Evolutionary conservation across 1,140 invertebrate genomes (phyloP).

Genomic region (Yoshiicerus persimilis): DNA sequence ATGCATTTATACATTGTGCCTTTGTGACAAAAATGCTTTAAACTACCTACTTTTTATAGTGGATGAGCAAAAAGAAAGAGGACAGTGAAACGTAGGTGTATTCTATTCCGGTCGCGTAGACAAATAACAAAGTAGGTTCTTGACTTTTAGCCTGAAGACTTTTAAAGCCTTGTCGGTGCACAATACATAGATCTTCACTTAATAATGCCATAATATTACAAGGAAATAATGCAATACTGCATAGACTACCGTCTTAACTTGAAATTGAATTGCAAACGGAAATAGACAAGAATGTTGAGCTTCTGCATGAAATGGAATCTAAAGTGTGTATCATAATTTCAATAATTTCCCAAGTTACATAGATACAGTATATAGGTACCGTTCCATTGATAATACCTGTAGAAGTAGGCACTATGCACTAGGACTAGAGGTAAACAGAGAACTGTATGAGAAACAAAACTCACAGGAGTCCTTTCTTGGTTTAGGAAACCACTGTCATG

Average conservation of each 20-base stretch:
- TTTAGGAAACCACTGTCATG: neutral
- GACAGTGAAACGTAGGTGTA: neutral
- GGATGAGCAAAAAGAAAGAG: neutral
- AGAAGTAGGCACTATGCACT: too few species aligned
- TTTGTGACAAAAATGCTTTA: neutral
- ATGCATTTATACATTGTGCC: neutral
- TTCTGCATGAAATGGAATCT: neutral
- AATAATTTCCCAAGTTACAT: neutral
- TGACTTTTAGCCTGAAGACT: neutral
- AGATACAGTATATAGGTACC: neutral
- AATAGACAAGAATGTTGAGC: neutral
- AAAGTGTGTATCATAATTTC: neutral
- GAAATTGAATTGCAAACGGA: neutral
- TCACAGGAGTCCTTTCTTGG: neutral
- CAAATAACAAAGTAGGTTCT: neutral
- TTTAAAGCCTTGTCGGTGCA: neutral
- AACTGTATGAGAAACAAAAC: neutral
- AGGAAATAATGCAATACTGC: neutral
- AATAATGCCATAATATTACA: neutral
- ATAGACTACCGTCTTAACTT: neutral
- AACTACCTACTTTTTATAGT: neutral
- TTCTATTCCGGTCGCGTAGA: neutral
- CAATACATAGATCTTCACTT: neutral
- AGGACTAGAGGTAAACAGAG: neutral
- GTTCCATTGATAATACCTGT: too few species aligned